A percentile compares a stretch with the other conserved stretches of the same genome.
These are phyloP conservation scores for Acanthiza pusilla DNA, from an alignment of 2,797 vertebrate species.

Conservation along the genomic window DNA sequence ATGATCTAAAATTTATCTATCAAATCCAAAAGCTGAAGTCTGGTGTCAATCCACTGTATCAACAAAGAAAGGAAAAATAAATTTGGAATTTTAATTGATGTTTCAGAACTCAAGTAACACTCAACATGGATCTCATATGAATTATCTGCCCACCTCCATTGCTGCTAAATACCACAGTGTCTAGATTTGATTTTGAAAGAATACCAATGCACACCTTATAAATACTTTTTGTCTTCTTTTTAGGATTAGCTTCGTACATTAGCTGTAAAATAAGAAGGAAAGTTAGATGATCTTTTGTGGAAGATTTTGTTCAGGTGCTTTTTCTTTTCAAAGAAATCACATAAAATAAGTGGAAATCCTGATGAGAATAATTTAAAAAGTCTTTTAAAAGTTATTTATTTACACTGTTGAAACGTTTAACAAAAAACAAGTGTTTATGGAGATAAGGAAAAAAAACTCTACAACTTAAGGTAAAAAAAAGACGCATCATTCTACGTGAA, in stretches of 20 bases:
- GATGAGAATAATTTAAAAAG: slow-evolving; percentile 51
- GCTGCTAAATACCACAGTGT: slow-evolving; percentile 68
- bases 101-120: slow-evolving; percentile 55
- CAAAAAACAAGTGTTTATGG: slow-evolving; percentile 28
- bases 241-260: slow-evolving; percentile 92
- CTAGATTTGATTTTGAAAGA: slow-evolving; percentile 70
- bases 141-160: slow-evolving; percentile 67
- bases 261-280: slow-evolving; percentile 79
- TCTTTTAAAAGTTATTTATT: slow-evolving; percentile 45
- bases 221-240: slow-evolving; percentile 97
- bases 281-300: slow-evolving; percentile 72
- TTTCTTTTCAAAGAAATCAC: slow-evolving; percentile 68
- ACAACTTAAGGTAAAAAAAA: slow-evolving; percentile 18
- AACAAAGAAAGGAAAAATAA: slow-evolving; percentile 54
- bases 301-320: slow-evolving; percentile 69
- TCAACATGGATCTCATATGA: slow-evolving; percentile 61
- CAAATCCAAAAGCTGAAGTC: slow-evolving; percentile 63
- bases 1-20: slow-evolving; percentile 51
- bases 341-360: slow-evolving; percentile 66
- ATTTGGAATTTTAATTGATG: slow-evolving; percentile 53
- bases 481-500: not conserved
- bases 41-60: slow-evolving; percentile 62
- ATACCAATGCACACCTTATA: slow-evolving; percentile 84
- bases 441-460: slow-evolving; percentile 43
- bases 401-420: slow-evolving; percentile 58